These are phyloP conservation scores for Cyclophora albipunctata DNA, from an alignment of 2,888 invertebrate species.

Conservation along the genomic window DNA sequence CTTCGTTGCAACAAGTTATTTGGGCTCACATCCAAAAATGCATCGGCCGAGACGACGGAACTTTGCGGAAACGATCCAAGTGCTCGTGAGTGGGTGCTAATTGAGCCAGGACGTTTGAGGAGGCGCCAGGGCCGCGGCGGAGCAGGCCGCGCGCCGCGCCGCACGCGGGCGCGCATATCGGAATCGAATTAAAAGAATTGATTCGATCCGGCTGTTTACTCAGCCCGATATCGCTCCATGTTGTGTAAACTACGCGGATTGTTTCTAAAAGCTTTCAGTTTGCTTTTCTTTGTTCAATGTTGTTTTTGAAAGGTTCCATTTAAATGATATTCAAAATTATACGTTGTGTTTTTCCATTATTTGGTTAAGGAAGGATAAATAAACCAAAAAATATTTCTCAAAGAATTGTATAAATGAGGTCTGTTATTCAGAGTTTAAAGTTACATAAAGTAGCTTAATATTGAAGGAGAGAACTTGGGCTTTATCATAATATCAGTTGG, in stretches of 20 bases:
- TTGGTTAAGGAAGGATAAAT: neutral
- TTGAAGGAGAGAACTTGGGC: too few relatives aligned
- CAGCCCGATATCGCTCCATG: conserved; percentile 18
- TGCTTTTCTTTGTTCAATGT: conserved; percentile 5
- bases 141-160: conserved; percentile 19
- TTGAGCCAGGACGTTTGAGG: conserved; percentile 14
- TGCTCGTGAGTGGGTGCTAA: conserved; percentile 33
- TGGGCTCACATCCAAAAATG: conserved; percentile 74
- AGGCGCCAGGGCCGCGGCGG: conserved; percentile 4
- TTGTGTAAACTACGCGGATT: conserved; percentile 17
- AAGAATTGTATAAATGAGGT: too few relatives aligned
- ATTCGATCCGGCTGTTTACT: conserved; percentile 20
- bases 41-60: conserved; percentile 58
- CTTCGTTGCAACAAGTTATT: conserved; percentile 66
- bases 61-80: conserved; percentile 33
- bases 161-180: conserved; percentile 32
- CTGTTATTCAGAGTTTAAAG: too few relatives aligned
- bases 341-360: conserved; percentile 2
- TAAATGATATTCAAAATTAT: conserved; percentile 1
- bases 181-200: conserved; percentile 32
- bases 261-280: conserved; percentile 20
- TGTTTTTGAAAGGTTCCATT: conserved; percentile 1
- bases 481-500: too few relatives aligned
- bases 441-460: too few relatives aligned
- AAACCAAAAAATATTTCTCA: too few relatives aligned